phyloP scores from a whole-genome alignment of 2,113 vertebrate species.

The Melozone crissalis region DNA sequence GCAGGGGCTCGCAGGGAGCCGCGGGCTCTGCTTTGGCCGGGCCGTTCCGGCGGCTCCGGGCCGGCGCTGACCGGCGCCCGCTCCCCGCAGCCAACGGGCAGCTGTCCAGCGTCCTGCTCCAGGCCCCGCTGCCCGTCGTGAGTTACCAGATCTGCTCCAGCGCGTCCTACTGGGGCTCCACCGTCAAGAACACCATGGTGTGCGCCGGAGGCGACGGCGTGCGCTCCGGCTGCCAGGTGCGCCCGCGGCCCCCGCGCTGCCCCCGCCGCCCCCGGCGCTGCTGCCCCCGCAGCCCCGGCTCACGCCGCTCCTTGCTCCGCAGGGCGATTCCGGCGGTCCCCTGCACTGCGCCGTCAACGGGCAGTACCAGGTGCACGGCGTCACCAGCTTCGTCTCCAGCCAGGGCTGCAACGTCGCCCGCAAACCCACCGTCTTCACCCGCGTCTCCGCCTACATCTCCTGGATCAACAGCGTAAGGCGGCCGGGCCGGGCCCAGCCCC shows the following conservation, averaged over 20 bases:
- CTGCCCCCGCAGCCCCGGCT: background rate
- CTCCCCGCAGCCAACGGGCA: constrained; percentile 78
- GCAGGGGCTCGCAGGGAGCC: rapidly evolving
- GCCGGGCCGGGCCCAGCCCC: too few species aligned
- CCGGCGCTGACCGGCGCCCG: background rate
- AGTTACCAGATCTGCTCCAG: constrained; percentile 78
- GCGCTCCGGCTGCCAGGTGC: constrained; percentile 84
- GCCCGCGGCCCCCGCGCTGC: too few species aligned
- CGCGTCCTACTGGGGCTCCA: constrained; percentile 84
- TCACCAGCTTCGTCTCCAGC: background rate
- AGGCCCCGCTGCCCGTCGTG: constrained; percentile 84
- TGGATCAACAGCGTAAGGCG: too few species aligned
- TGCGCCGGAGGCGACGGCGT: constrained; percentile 82
- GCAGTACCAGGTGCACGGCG: background rate
- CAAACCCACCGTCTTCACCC: background rate
- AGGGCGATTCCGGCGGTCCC: background rate
- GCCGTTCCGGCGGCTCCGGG: background rate
- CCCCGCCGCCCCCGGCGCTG: background rate
- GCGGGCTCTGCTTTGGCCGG: background rate
- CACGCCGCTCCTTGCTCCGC: background rate
- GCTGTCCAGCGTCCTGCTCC: constrained; percentile 82
- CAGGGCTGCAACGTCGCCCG: background rate
- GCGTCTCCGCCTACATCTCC: background rate
- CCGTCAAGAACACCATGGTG: constrained; percentile 85
- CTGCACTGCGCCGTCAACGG: background rate